Conservation (phyloP, 1,140 invertebrate genomes). For the Papilio xuthus region DNA sequence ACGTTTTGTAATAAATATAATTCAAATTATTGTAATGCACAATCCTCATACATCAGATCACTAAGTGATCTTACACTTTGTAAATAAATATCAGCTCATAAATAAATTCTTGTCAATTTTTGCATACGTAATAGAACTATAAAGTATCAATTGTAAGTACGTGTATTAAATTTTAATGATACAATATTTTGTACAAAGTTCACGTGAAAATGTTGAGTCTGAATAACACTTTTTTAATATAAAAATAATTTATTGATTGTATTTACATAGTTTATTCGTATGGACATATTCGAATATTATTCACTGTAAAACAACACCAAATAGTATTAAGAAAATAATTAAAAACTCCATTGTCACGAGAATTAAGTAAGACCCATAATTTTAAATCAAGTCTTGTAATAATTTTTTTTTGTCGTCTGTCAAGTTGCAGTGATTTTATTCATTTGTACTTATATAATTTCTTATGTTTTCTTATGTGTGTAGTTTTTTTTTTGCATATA, state of each 20-base stretch:
- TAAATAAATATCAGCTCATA: slow-evolving; percentile 42
- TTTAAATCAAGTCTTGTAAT: not conserved
- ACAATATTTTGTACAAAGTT: slow-evolving; percentile 73
- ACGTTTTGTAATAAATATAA: slow-evolving; percentile 40
- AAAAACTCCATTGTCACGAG: slow-evolving; percentile 54
- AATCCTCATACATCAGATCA: slow-evolving; percentile 36
- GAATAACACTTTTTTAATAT: slow-evolving; percentile 63
- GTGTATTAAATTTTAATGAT: slow-evolving; percentile 55
- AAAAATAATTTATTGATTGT: slow-evolving; percentile 58
- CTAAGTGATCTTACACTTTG: slow-evolving; percentile 37
- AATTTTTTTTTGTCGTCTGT: not conserved
- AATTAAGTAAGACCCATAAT: slow-evolving; percentile 19
- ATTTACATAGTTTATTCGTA: slow-evolving; percentile 63
- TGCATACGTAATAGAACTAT: slow-evolving; percentile 68
- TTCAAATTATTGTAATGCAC: slow-evolving; percentile 45
- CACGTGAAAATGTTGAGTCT: slow-evolving; percentile 72
- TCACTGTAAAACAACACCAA: slow-evolving; percentile 78
- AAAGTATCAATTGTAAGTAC: slow-evolving; percentile 43
- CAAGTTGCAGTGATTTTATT: not conserved
- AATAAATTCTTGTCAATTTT: slow-evolving; percentile 69
- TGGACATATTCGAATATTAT: slow-evolving; percentile 55
- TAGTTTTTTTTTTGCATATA: slow-evolving; percentile 14
- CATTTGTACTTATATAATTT: not conserved
- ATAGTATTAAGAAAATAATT: slow-evolving; percentile 62
- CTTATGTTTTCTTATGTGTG: not conserved